Evolutionary conservation across 2,888 invertebrate species (phyloP).

Genomic region (Metalampra italica): DNA sequence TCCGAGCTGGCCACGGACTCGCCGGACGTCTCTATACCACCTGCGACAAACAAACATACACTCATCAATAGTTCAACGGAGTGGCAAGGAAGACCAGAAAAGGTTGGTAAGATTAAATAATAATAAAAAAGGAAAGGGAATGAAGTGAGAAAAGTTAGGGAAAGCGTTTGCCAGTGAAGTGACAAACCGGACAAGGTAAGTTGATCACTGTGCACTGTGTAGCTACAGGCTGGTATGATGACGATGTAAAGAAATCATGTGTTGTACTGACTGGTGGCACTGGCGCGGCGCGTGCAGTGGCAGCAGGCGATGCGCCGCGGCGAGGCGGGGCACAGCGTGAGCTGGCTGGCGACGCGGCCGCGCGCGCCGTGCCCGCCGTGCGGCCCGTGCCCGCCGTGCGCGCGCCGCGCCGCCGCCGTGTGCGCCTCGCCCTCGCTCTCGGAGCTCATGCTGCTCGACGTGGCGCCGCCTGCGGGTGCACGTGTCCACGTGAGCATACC

Average conservation of each 20-base stretch:
- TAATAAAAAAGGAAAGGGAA: no score
- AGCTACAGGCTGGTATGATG: no score
- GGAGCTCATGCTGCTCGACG: constrained; percentile 58
- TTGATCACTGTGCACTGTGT: no score
- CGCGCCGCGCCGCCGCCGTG: constrained; percentile 17
- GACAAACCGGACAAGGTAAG: no score
- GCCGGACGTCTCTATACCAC: constrained; percentile 41
- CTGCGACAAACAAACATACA: constrained; percentile 26
- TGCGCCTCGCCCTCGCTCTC: constrained; percentile 57
- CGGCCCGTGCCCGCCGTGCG: constrained; percentile 32
- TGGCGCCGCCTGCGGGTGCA: constrained; percentile 37
- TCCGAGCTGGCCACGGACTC: constrained; percentile 21
- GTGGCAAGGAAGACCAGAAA: no score
- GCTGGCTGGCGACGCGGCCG: constrained; percentile 45
- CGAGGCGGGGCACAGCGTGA: constrained; percentile 65
- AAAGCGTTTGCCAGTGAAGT: no score
- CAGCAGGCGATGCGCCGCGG: constrained; percentile 45
- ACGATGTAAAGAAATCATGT: background rate
- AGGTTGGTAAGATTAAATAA: no score
- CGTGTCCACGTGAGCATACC: no score
- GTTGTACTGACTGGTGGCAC: constrained; percentile 29
- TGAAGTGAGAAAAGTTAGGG: no score
- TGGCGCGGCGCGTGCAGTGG: constrained; percentile 32
- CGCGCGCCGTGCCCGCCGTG: constrained; percentile 20
- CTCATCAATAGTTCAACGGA: no score